Evolutionary conservation across 2,888 invertebrate species (phyloP), one percentile per base, ranked within the genome.

Genomic region (Hydroisotoma schaefferi): DNA sequence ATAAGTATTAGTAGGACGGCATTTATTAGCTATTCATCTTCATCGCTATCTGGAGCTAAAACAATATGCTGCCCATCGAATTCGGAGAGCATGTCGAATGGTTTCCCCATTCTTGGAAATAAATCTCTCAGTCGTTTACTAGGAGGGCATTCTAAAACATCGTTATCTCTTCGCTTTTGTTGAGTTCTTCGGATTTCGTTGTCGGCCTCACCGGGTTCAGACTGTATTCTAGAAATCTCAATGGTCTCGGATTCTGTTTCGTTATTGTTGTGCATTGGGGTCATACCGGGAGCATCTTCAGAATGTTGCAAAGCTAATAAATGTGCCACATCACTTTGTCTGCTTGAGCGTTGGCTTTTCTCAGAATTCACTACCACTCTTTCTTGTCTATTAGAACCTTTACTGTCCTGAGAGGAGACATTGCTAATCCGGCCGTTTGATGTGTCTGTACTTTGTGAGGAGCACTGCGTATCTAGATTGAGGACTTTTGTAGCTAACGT

Each of bases 1-100:
- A n/a, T n/a, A n/a, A n/a, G n/a, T n/a, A n/a, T n/a, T n/a, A n/a
- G n/a, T n/a, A n/a, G n/a, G n/a, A n/a, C n/a, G n/a, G n/a, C n/a
- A n/a, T n/a, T n/a, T n/a, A n/a, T n/a, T 18, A 18, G 10, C 20
- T 48, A 10, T 10, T 33, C 29, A n/a, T 33, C 47, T 18, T 67
- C 67, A 4, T 64, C 64, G 46, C 67, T 67, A 5, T 38, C 64
- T 12, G 59, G 57, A 20, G 59, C 52, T 3, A 67, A 26, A 26
- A 67, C 46, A 1, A 60, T 23, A 23, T 62, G 62, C 23, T 64
- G 59, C 5, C 64, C 67, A 1, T 64, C 64, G 29, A 63, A 26
- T 5, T 38, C 28, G 5, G 27, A 22, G 18, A 5, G 23, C 6
- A 52, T 52, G 18, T 37, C 38, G 15, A 22, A 33, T 5, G 52